Conservation (phyloP, 2,797 vertebrate genomes). For the Microctenopoma lineatum region DNA sequence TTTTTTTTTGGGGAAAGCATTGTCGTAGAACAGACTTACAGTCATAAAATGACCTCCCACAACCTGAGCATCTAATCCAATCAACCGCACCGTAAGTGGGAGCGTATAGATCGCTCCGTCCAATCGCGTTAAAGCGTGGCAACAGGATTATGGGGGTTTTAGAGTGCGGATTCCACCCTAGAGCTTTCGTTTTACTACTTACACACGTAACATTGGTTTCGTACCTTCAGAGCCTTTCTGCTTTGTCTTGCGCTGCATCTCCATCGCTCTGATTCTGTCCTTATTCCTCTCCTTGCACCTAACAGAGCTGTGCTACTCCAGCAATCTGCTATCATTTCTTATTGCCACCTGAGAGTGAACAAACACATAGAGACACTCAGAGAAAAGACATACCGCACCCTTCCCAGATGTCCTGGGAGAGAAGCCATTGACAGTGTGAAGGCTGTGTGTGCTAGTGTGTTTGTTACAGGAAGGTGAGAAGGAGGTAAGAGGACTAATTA, state of each 20-base stretch:
- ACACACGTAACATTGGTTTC: slow-evolving; percentile 56
- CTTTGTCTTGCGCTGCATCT: slow-evolving; percentile 41
- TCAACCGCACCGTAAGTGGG: slow-evolving; percentile 71
- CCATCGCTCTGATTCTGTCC: slow-evolving; percentile 19
- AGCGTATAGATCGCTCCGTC: slow-evolving; percentile 64
- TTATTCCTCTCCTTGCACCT: slow-evolving; percentile 18
- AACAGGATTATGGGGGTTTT: slow-evolving; percentile 80
- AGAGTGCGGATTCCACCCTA: slow-evolving; percentile 65
- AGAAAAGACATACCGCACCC: slow-evolving; percentile 17
- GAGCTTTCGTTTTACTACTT: slow-evolving; percentile 64
- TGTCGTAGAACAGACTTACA: slow-evolving; percentile 57
- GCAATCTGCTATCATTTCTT: slow-evolving; percentile 31
- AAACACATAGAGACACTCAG: slow-evolving; percentile 24
- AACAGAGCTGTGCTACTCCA: slow-evolving; percentile 10
- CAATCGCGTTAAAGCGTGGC: slow-evolving; percentile 79
- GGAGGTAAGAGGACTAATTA: slow-evolving; percentile 56
- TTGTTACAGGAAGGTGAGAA: slow-evolving; percentile 44
- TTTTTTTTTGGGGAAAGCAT: slow-evolving; percentile 25
- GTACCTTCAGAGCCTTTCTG: slow-evolving; percentile 47
- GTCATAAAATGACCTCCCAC: slow-evolving; percentile 67
- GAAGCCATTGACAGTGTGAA: slow-evolving; percentile 32
- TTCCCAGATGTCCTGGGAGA: slow-evolving; percentile 34
- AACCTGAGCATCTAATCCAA: slow-evolving; percentile 78
- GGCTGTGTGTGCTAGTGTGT: slow-evolving; percentile 16
- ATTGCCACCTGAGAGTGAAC: slow-evolving; percentile 34